These are phyloP conservation scores for Chymomyza costata DNA, from an alignment of 1,140 invertebrate genomes.

Conservation along the genomic window DNA sequence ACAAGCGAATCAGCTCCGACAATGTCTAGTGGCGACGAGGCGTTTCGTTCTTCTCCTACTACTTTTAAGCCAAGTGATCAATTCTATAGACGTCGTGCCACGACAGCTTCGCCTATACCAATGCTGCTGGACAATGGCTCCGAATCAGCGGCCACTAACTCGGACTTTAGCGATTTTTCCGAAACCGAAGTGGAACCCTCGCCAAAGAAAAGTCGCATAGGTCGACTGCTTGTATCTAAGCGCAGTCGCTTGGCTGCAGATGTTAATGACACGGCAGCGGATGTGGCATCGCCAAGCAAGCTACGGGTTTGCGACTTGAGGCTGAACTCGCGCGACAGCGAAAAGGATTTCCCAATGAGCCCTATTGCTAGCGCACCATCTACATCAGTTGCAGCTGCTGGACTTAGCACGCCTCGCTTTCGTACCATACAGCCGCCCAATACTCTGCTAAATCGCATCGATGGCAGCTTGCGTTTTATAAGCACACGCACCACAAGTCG, in stretches of 20 bases:
- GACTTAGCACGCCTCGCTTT: conserved; percentile 36
- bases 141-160: conserved; percentile 75
- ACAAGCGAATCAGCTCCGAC: conserved; percentile 43
- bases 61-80: conserved; percentile 69
- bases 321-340: conserved; percentile 77
- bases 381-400: conserved; percentile 21
- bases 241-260: conserved; percentile 51
- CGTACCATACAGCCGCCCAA: conserved; percentile 63
- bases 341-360: conserved; percentile 75
- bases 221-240: conserved; percentile 67
- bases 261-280: conserved; percentile 65
- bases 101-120: conserved; percentile 76
- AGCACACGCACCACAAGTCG: conserved; percentile 51
- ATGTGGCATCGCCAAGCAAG: conserved; percentile 79
- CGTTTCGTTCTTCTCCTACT: conserved; percentile 63
- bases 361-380: conserved; percentile 40
- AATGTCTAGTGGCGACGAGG: conserved; percentile 35
- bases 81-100: conserved; percentile 60
- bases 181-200: conserved; percentile 82
- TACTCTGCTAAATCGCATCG: conserved; percentile 51
- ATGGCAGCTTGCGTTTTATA: conserved; percentile 54
- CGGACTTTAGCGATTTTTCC: conserved; percentile 78
- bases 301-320: conserved; percentile 79
- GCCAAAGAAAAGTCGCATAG: conserved; percentile 81
- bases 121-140: conserved; percentile 77